Evolutionary conservation across 2,888 invertebrate species (phyloP), one percentile per base, ranked within the genome.

Genomic region (Pherbina coryleti): DNA sequence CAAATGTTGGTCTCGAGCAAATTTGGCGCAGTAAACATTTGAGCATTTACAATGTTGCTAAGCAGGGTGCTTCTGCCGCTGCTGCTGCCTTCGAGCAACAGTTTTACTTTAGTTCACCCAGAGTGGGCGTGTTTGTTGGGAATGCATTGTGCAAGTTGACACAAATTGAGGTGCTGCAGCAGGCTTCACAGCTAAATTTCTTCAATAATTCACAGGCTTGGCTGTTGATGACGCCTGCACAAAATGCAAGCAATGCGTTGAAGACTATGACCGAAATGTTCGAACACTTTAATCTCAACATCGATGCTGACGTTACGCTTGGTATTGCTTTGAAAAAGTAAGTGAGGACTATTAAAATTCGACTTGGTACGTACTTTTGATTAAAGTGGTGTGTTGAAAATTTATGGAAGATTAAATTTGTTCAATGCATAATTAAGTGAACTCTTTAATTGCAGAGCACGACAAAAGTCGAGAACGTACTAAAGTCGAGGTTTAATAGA

Each of bases 241-340:
- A 76, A 9, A 69, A 31, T 75, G 75, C 60, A 75, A 5, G 49
- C 51, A 5, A 17, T 28, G 57, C 75, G 14, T 17, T 76, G 51
- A 25, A 4, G 8, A 55, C 49, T 28, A 70, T 81, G 19, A n/a
- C 49, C 28, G n/a, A 53, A 0, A 25, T 31, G 2, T 78, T 82
- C 34, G 72, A 72, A 7, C n/a, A 75, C 14, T 62, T 82, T 14
- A 82, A 82, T 71, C 85, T 89, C 19, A 83, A 82, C 60, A 81
- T 87, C 28, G 85, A 88, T 81, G 85, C 88, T 7, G 88, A 89
- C 62, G 82, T 88, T 74, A 88, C 88, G 9, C 83, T 88, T 67
- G 84, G 85, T 64, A 79, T 87, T 67, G 64, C 74, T 66, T 69
- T 78, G 69, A 60, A 62, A 70, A 80, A 74, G 82, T 82, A 77